Conservation (phyloP, 2,888 invertebrate species). For the Pseudococcus longispinus region DNA sequence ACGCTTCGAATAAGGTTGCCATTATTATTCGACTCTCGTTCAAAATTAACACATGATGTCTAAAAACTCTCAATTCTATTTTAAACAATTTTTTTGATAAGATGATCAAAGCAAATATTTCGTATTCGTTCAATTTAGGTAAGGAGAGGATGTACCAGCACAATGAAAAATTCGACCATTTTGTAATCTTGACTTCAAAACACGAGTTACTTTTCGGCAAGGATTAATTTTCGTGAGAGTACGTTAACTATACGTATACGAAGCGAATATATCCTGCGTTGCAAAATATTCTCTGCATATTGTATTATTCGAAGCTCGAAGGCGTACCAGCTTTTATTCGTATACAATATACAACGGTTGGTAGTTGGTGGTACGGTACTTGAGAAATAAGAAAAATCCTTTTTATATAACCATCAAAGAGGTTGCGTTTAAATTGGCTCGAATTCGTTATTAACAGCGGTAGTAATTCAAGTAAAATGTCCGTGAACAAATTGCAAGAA, state of each 20-base stretch:
- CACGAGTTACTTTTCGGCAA: neutral
- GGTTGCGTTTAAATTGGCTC: conserved; percentile 7
- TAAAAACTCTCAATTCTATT: too few relatives aligned
- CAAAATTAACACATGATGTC: too few relatives aligned
- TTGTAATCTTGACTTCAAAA: neutral
- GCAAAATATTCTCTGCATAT: neutral
- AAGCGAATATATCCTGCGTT: neutral
- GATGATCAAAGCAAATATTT: too few relatives aligned
- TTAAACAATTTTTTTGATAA: too few relatives aligned
- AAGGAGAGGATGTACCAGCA: too few relatives aligned
- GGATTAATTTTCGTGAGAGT: neutral
- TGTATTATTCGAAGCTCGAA: neutral
- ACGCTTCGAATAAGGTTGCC: too few relatives aligned
- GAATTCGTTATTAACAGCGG: conserved; percentile 27
- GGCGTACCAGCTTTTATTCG: neutral
- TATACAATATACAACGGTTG: neutral
- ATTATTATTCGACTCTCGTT: too few relatives aligned
- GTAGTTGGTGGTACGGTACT: neutral
- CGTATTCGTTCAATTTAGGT: too few relatives aligned
- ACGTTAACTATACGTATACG: neutral
- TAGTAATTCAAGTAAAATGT: neutral
- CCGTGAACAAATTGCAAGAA: conserved; percentile 31
- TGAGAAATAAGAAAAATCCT: conserved; percentile 6
- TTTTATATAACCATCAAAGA: conserved; percentile 14
- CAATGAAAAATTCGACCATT: neutral